phyloP scores from a whole-genome alignment of 2,888 invertebrate species.

The Drosophila anomalata region DNA sequence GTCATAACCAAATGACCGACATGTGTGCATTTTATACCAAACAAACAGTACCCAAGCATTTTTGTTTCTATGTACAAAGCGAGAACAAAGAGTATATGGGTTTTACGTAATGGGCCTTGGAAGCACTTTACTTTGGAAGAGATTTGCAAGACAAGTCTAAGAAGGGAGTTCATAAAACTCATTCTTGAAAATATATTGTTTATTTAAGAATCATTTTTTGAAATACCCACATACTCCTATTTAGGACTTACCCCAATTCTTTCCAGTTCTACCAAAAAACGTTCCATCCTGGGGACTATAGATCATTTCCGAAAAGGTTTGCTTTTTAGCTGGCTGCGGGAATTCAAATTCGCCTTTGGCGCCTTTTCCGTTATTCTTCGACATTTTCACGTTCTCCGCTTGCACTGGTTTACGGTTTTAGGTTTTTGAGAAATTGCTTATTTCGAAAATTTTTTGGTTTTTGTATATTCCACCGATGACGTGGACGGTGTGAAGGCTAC shows the following conservation, averaged over 20 bases:
- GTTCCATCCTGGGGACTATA: constrained; percentile 79
- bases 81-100: constrained; percentile 1
- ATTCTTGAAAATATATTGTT: too few relatives aligned
- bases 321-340: constrained; percentile 75
- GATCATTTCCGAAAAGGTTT: constrained; percentile 72
- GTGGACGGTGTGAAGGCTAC: constrained; percentile 56
- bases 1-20: constrained; percentile 32
- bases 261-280: constrained; percentile 79
- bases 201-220: too few relatives aligned
- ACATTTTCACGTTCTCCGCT: constrained; percentile 61
- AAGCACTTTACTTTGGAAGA: not conserved
- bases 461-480: constrained; percentile 56
- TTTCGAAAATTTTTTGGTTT: constrained; percentile 36
- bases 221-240: too few relatives aligned
- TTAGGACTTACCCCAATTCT: constrained; percentile 82
- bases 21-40: constrained; percentile 21
- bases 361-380: constrained; percentile 77
- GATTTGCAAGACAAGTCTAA: not conserved
- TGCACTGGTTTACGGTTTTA: constrained; percentile 19
- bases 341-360: constrained; percentile 76
- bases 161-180: not conserved
- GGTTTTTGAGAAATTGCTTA: constrained; percentile 3
- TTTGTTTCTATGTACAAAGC: constrained; percentile 34
- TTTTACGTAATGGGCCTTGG: not conserved
- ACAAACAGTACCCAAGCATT: constrained; percentile 26